Evolutionary conservation across 2,113 vertebrate species (phyloP).

Genomic region (Neolamprologus variostigma): DNA sequence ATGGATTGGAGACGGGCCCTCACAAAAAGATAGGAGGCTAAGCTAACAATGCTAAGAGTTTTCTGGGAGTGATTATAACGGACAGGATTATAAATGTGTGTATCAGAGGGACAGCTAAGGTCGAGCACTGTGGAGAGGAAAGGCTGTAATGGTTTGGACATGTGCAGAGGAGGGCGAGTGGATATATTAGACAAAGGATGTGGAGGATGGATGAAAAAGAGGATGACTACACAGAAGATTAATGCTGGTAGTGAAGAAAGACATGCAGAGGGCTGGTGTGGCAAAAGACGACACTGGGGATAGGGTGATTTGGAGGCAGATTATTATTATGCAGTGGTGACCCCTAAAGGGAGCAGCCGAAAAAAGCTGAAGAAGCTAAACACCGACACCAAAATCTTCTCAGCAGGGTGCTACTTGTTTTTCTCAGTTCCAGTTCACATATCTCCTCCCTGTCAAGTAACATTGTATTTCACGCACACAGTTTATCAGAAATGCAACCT

Average conservation of each 20-base stretch:
- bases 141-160: background rate
- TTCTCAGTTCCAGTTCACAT: constrained; percentile 44
- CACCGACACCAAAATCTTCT: background rate
- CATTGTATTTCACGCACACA: constrained; percentile 26
- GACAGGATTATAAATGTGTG: background rate
- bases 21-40: background rate
- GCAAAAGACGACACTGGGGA: background rate
- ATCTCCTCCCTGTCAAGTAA: constrained; percentile 33
- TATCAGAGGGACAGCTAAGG: background rate
- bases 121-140: background rate
- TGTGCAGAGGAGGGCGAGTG: background rate
- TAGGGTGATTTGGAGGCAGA: background rate
- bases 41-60: background rate
- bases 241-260: background rate
- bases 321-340: background rate
- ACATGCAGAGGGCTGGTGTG: background rate
- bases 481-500: constrained; percentile 2
- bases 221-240: background rate
- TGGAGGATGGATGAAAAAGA: background rate
- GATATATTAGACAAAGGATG: background rate
- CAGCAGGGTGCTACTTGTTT: constrained; percentile 2
- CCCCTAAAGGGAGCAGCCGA: background rate
- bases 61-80: background rate
- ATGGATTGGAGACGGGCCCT: background rate
- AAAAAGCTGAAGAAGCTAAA: background rate